A percentile compares a stretch with the other conserved stretches of the same genome.
Conservation (phyloP, 2,113 vertebrate species). For the Pomatostomus ruficeps region DNA sequence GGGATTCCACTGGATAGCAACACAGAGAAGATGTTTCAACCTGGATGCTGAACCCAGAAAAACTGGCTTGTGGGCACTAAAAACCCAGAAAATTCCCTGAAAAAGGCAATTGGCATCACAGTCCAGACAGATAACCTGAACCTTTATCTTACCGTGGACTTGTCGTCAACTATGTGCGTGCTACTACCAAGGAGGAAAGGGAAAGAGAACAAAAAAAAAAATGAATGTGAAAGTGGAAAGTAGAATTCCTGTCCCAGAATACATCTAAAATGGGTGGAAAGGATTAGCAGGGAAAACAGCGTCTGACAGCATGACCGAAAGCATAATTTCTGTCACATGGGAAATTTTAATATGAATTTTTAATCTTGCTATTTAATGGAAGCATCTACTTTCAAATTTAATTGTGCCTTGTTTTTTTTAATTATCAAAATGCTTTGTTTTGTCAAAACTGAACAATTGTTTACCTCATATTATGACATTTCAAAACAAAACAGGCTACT, state of each 20-base stretch:
- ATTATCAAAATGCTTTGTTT: background rate
- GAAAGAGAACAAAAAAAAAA: background rate
- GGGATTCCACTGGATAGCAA: background rate
- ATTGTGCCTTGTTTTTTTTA: background rate
- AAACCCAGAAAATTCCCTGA: background rate
- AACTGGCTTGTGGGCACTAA: background rate
- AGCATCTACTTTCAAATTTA: background rate
- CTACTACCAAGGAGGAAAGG: background rate
- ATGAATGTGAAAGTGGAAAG: background rate
- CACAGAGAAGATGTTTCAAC: background rate
- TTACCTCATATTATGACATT: background rate
- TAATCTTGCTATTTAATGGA: background rate
- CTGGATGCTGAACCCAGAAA: background rate
- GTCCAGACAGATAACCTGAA: background rate
- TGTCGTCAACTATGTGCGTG: background rate
- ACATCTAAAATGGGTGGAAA: background rate
- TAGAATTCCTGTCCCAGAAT: background rate
- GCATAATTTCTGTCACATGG: background rate
- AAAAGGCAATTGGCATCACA: background rate
- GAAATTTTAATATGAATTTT: background rate
- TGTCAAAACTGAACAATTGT: background rate
- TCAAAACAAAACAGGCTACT: background rate
- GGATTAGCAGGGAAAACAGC: background rate
- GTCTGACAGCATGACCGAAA: background rate
- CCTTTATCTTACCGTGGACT: background rate